These are phyloP conservation scores for Drosophila albomicans DNA, from an alignment of 1,140 invertebrate genomes.

Conservation along the genomic window DNA sequence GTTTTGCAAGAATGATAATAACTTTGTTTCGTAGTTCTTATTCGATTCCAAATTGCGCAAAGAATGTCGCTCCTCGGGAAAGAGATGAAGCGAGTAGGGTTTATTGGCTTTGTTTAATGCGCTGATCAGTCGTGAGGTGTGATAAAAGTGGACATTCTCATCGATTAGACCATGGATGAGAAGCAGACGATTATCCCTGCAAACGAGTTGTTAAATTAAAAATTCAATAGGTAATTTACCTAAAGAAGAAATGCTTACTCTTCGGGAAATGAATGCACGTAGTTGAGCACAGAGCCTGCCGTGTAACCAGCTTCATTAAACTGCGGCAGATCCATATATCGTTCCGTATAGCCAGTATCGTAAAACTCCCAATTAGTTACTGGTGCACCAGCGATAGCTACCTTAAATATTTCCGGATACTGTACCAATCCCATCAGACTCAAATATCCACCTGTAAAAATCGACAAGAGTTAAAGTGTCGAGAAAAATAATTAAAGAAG, in stretches of 20 bases:
- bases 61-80: constrained; percentile 97
- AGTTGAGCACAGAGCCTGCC: constrained; percentile 91
- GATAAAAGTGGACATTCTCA: constrained; percentile 99
- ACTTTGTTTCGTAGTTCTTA: constrained; percentile 97
- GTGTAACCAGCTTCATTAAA: constrained; percentile 92
- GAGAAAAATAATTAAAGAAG: background rate
- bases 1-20: constrained; percentile 96
- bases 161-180: constrained; percentile 99
- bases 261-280: constrained; percentile 95
- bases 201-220: constrained; percentile 27
- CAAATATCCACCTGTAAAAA: constrained; percentile 89
- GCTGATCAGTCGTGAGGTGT: constrained; percentile 96
- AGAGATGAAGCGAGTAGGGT: constrained; percentile 95
- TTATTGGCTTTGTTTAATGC: constrained; percentile 96
- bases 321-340: constrained; percentile 97
- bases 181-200: constrained; percentile 95
- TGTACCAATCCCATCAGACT: constrained; percentile 94
- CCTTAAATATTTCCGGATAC: constrained; percentile 93
- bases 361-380: constrained; percentile 98
- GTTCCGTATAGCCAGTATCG: constrained; percentile 95
- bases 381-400: constrained; percentile 97
- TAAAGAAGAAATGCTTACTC: constrained; percentile 87
- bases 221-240: background rate
- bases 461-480: background rate
- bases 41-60: constrained; percentile 96